A percentile compares a stretch with the other conserved stretches of the same genome.
Conservation (phyloP, 2,113 vertebrate genomes). For the Tricholaema leucomelas region DNA sequence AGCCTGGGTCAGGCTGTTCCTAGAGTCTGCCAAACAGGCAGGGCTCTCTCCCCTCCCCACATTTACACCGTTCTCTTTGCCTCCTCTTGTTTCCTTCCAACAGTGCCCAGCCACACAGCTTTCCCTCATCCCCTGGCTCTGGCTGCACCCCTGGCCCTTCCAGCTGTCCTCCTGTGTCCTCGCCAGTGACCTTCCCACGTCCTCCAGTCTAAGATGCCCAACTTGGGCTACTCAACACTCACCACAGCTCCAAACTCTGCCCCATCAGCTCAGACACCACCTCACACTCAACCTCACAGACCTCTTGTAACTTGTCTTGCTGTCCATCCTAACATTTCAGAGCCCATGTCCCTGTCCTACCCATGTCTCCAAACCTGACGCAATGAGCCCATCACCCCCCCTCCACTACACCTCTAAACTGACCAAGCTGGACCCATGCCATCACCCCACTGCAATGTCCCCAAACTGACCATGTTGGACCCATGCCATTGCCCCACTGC, state of each 20-base stretch:
- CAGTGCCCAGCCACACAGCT: neutral
- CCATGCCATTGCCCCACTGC: neutral
- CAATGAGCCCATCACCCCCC: neutral
- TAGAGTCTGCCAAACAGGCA: neutral
- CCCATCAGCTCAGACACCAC: neutral
- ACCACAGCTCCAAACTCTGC: neutral
- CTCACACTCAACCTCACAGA: neutral
- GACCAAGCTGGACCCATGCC: fast-evolving
- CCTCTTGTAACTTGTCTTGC: neutral
- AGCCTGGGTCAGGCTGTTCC: neutral
- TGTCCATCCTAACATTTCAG: neutral
- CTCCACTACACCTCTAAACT: neutral
- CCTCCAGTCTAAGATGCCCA: no score
- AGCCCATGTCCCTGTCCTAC: neutral
- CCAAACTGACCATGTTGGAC: no score
- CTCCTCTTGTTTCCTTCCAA: neutral
- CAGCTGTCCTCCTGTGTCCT: neutral
- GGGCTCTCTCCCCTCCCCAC: neutral
- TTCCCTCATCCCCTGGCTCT: no score
- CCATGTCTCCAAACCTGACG: neutral
- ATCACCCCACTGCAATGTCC: neutral
- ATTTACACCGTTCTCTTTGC: neutral
- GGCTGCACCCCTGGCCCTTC: no score
- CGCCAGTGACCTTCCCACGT: neutral
- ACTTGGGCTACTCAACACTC: neutral